phyloP scores from a whole-genome alignment of 2,113 vertebrate species.

The Psophia crepitans region DNA sequence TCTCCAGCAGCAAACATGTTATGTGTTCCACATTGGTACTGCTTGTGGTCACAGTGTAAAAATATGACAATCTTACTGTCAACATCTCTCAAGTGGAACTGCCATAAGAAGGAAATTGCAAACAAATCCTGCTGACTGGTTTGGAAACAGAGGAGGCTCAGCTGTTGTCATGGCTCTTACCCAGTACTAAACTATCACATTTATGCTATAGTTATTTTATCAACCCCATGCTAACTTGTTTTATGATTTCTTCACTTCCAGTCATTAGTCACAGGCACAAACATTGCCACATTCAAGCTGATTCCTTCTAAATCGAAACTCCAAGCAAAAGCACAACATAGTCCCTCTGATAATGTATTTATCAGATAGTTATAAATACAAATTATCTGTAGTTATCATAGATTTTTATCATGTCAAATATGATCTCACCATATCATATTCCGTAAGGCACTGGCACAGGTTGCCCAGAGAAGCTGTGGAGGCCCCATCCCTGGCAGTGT shows the following conservation, averaged over 20 bases:
- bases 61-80: neutral
- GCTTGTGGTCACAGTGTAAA: neutral
- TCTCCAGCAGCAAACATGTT: neutral
- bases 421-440: too few species aligned
- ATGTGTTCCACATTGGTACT: neutral
- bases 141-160: neutral
- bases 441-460: too few species aligned
- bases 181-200: neutral
- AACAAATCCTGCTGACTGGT: neutral
- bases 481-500: too few species aligned
- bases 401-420: too few species aligned
- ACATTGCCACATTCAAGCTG: neutral
- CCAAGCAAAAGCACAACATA: neutral
- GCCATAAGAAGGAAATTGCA: neutral
- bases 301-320: neutral
- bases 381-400: neutral
- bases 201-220: neutral
- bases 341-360: neutral
- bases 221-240: neutral
- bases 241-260: neutral
- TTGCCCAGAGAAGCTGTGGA: too few species aligned
- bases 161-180: neutral
- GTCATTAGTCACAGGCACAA: neutral
- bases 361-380: neutral
- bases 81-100: neutral